Conservation (phyloP, 2,888 invertebrate genomes). For the Hypomecis punctinalis region DNA sequence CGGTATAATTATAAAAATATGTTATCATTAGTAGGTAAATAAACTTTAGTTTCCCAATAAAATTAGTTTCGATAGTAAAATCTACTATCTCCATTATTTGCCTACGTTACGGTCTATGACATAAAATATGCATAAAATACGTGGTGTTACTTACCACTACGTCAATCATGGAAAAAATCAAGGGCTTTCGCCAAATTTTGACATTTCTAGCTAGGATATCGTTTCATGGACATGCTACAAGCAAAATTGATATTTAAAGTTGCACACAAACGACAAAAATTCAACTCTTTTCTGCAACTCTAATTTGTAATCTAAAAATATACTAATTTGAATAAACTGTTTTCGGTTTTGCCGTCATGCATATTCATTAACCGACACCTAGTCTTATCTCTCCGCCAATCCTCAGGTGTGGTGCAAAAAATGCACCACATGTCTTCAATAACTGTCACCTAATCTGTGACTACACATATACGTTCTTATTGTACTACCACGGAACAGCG, state of each 20-base stretch:
- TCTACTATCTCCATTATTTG: too few species aligned
- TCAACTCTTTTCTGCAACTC: neutral
- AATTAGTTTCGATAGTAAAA: too few species aligned
- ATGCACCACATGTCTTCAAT: neutral
- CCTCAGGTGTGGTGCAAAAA: neutral
- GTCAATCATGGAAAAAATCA: too few species aligned
- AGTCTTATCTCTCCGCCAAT: constrained; percentile 15
- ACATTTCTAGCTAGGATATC: too few species aligned
- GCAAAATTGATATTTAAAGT: neutral
- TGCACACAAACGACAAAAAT: neutral
- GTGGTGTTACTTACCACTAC: too few species aligned
- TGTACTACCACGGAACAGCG: constrained; percentile 34
- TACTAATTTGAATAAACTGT: neutral
- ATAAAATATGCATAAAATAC: too few species aligned
- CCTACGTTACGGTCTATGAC: too few species aligned
- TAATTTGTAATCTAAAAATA: neutral
- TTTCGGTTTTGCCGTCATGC: constrained; percentile 42
- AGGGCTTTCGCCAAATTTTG: too few species aligned
- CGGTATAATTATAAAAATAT: too few species aligned
- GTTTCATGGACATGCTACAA: too few species aligned
- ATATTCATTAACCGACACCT: constrained; percentile 40
- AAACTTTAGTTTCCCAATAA: too few species aligned
- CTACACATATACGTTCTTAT: constrained; percentile 16
- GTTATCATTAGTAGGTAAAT: too few species aligned
- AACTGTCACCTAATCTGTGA: neutral